Conservation (phyloP, 2,888 invertebrate species). For the Cheilosia scutellata region DNA sequence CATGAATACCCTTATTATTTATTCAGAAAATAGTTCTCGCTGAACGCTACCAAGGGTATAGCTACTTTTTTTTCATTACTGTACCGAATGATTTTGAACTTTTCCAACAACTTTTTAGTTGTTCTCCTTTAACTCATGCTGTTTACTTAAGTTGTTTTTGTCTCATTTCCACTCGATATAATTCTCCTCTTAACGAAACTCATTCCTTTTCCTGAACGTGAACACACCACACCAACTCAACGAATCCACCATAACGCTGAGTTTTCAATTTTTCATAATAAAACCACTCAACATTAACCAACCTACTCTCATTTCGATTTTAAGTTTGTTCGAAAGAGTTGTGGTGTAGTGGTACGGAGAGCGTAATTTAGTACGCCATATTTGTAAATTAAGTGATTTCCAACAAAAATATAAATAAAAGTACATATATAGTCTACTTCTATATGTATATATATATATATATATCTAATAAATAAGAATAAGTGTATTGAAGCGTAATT, state of each 20-base stretch:
- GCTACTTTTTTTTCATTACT: neutral
- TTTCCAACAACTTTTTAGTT: too few relatives aligned
- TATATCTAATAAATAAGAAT: constrained; percentile 41
- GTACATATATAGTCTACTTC: constrained; percentile 55
- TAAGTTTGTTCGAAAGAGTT: constrained; percentile 80
- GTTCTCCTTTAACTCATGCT: neutral
- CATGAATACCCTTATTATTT: too few relatives aligned
- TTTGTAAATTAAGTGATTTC: constrained; percentile 71
- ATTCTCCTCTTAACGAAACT: constrained; percentile 37
- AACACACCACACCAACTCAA: constrained; percentile 9
- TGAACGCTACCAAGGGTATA: neutral
- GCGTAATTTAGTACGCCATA: constrained; percentile 78
- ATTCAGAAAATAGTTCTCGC: neutral
- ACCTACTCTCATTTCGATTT: constrained; percentile 74
- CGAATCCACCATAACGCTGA: constrained; percentile 17
- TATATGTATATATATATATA: constrained; percentile 44
- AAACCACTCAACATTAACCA: constrained; percentile 51
- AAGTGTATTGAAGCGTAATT: constrained; percentile 58
- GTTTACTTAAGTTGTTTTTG: neutral
- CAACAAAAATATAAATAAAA: constrained; percentile 59
- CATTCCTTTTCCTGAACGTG: neutral
- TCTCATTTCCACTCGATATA: neutral
- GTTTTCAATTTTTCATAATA: constrained; percentile 10
- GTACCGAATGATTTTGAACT: neutral
- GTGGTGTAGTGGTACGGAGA: constrained; percentile 81